A percentile compares a stretch with the other conserved stretches of the same genome.
phyloP scores from a whole-genome alignment of 2,888 invertebrate genomes.

The Meta bourneti region DNA sequence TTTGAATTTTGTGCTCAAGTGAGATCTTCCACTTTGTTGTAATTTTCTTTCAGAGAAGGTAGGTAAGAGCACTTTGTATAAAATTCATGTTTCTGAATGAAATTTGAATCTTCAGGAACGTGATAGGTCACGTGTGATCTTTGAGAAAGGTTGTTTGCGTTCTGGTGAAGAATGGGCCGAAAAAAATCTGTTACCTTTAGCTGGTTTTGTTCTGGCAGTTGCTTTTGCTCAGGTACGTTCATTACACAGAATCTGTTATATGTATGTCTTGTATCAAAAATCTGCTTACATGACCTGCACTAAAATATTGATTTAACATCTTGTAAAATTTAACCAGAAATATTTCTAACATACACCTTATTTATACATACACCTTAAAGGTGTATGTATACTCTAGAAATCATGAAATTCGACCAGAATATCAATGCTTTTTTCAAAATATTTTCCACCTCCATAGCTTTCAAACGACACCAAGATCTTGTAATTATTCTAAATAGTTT shows the following conservation, averaged over 20 bases:
- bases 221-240: slow-evolving; percentile 93
- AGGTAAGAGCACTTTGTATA: slow-evolving; percentile 17
- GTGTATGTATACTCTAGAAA: too few species aligned
- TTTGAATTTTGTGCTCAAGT: neutral
- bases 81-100: neutral
- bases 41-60: neutral
- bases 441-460: too few species aligned
- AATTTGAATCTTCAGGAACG: slow-evolving; percentile 73
- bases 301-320: too few species aligned
- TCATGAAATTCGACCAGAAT: too few species aligned
- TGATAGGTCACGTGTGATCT: slow-evolving; percentile 89
- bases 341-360: too few species aligned
- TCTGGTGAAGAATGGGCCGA: slow-evolving; percentile 97
- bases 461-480: too few species aligned
- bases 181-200: slow-evolving; percentile 94
- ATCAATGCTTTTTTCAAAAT: too few species aligned
- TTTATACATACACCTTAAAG: too few species aligned
- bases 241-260: neutral
- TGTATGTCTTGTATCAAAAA: too few species aligned
- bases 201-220: slow-evolving; percentile 91
- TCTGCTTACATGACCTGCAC: too few species aligned
- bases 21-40: slow-evolving; percentile 1
- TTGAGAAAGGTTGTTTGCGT: slow-evolving; percentile 96
- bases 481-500: too few species aligned
- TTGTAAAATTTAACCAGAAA: too few species aligned